Evolutionary conservation across 2,888 invertebrate species (phyloP), one percentile per base, ranked within the genome.

Genomic region (Acleris literana): DNA sequence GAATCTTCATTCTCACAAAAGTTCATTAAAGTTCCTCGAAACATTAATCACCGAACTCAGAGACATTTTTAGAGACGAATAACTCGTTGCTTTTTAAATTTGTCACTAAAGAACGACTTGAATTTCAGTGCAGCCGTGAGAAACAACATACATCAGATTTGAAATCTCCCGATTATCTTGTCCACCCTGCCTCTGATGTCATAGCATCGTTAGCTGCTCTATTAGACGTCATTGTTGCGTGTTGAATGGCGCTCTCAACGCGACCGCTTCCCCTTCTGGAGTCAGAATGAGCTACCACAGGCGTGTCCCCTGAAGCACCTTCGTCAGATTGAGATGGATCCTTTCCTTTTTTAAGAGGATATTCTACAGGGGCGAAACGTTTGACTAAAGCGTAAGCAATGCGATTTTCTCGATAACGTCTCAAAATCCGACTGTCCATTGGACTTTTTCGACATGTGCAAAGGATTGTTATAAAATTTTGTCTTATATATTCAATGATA

Each of bases 211-310:
- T 70, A 70, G 58, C 53, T 49, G 64, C 61, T 79, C 81, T 84
- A 83, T 81, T 84, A 84, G 77, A 76, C 81, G 79, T 82, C 81
- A 83, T 86, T 86, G 85, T 86, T 85, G 81, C 75, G 76, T 79
- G 76, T 75, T 85, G 83, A 85, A 85, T 82, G 73, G 81, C 71
- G 74, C 78, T 74, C 85, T 85, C 76, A 75, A 83, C 74, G 76
- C 76, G 74, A 76, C 74, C 79, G 79, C 81, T 79, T 82, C 82
- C 75, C 78, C 76, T 80, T 76, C 79, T 81, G 76, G 68, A 76
- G 67, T 70, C 57, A 72, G 76, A 83, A 82, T 79, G 82, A 83
- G 76, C 76, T 69, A 75, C 81, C 72, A 70, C 60, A 53, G 22
- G 43, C 60, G 22, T 53, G 25, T 61, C 25, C 17, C 29, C 17